A percentile compares a stretch with the other conserved stretches of the same genome.
Conservation (phyloP, 1,140 invertebrate genomes). For the Piezodorus guildinii region DNA sequence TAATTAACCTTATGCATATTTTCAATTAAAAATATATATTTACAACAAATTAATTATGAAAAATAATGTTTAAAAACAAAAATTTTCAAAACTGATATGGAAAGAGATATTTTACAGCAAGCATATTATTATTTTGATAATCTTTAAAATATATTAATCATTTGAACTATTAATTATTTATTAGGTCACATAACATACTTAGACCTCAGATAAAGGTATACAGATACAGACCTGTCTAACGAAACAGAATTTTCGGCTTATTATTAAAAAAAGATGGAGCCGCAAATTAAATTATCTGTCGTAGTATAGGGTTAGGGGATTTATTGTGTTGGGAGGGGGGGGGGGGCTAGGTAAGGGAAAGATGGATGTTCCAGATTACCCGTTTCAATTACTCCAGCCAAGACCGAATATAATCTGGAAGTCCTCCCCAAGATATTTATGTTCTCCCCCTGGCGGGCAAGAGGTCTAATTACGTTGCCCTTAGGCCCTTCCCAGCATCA, state of each 20-base stretch:
- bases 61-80: no score
- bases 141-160: no score
- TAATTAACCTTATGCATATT: no score
- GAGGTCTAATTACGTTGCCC: constrained; percentile 11
- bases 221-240: no score
- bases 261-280: not conserved
- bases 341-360: not conserved
- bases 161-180: no score
- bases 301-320: constrained; percentile 1
- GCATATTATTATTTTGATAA: no score
- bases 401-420: constrained; percentile 11
- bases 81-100: no score
- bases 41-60: no score
- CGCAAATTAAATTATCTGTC: constrained; percentile 18
- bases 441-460: constrained; percentile 1
- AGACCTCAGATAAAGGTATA: no score
- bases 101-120: no score
- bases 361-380: constrained; percentile 17
- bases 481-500: not conserved
- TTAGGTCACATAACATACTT: no score
- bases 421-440: not conserved
- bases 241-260: not conserved
- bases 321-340: constrained; percentile 5
- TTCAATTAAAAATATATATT: no score
- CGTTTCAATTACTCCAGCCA: constrained; percentile 14